Base-by-base conservation (phyloP, 2,888 invertebrate genomes). In the Geophilus truncorum region DNA sequence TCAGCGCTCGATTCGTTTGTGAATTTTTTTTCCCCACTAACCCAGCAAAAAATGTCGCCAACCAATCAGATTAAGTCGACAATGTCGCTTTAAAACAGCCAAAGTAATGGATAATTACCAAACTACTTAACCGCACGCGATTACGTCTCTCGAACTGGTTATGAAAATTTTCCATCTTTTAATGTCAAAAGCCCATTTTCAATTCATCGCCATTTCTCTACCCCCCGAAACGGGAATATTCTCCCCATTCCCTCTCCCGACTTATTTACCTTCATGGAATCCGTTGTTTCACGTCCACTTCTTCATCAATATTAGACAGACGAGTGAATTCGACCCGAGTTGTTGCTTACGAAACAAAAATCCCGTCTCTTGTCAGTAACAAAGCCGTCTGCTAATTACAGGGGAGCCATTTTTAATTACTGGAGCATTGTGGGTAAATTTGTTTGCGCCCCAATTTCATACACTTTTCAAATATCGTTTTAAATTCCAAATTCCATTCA, bases 381-480 rank as follows among this genome's bases (percentile, higher is more conserved):
- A 81, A 82, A 82, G 82, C 82, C 77, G 82, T 82, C 82, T 82
- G 82, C 82, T 82, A 82, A 82, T 82, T 82, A 82, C 75, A 82
- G 82, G 81, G 82, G 51, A 81, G 82, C 82, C 82, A 82, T 82
- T 82, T 82, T 82, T 82, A 82, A 82, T 82, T 81, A 82, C 76
- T 40, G 77, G 23, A 75, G 81, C 80, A 81, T 81, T 80, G 36
- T 81, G 81, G 81, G 81, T 79, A 79, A 57, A 79, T 79, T 79
- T 78, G 78, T 79, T 79, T 78, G 76, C 76, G 76, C 76, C 34
- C 34, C 76, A 34, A 30, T 76, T 76, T 76, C 28, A 5, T n/a
- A 15, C 3, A 2, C 18, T 76, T 32, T 34, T n/a, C 76, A 76
- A 40, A 76, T 76, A 76, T 32, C 23, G 36, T n/a, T 78, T 78